phyloP scores from a whole-genome alignment of 1,140 invertebrate genomes.

The Battus philenor region DNA sequence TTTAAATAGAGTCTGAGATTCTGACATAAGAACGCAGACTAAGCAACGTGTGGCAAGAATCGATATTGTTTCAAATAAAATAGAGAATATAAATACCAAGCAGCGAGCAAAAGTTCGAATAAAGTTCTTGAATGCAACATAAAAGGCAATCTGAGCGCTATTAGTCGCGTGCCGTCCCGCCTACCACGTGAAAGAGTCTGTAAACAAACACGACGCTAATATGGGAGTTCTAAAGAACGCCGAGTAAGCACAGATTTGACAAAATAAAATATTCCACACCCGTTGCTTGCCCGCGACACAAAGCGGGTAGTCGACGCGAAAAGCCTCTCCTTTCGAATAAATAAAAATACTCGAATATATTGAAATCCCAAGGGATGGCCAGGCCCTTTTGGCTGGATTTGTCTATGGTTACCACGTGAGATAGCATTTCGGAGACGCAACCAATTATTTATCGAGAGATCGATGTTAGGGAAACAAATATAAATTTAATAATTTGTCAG shows the following conservation, averaged over 20 bases:
- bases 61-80: too few relatives aligned
- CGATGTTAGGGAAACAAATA: background rate
- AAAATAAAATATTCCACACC: conserved; percentile 43
- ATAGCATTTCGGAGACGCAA: too few relatives aligned
- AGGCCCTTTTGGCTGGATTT: conserved; percentile 45
- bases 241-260: conserved; percentile 25
- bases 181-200: background rate
- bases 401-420: too few relatives aligned
- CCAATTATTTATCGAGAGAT: too few relatives aligned
- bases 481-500: background rate
- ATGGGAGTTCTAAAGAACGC: conserved; percentile 14
- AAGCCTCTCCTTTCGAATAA: conserved; percentile 45
- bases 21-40: too few relatives aligned
- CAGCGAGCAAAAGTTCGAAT: too few relatives aligned
- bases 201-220: conserved; percentile 13
- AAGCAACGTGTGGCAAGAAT: too few relatives aligned
- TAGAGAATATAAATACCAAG: too few relatives aligned
- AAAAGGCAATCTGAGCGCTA: too few relatives aligned
- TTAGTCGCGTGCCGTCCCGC: background rate
- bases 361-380: conserved; percentile 52
- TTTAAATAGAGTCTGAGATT: too few relatives aligned
- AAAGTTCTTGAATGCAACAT: too few relatives aligned
- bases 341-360: conserved; percentile 64
- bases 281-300: conserved; percentile 29
- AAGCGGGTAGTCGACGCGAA: conserved; percentile 31